phyloP scores from a whole-genome alignment of 2,113 vertebrate species.

The Oreotragus oreotragus region DNA sequence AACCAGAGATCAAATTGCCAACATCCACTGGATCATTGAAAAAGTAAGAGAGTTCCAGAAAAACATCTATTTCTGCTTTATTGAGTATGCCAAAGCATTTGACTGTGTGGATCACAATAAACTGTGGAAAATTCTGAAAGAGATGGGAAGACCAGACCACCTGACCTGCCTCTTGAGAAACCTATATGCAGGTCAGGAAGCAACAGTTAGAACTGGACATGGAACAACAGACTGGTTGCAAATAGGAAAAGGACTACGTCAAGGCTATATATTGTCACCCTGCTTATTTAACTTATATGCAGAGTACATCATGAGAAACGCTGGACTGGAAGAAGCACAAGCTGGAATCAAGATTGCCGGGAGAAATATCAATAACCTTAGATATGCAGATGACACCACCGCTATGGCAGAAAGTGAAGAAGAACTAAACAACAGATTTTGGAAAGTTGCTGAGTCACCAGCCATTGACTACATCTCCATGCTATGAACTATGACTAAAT shows the following conservation, averaged over 20 bases:
- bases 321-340: neutral
- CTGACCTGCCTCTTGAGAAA: neutral
- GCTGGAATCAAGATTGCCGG: neutral
- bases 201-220: neutral
- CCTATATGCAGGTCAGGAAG: neutral
- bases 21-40: accelerated
- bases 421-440: neutral
- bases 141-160: neutral
- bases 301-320: neutral
- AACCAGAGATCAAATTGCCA: neutral
- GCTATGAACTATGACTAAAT: neutral
- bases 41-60: neutral
- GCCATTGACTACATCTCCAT: neutral
- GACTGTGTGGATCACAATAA: neutral
- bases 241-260: accelerated
- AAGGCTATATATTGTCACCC: neutral
- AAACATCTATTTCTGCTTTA: neutral
- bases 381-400: neutral
- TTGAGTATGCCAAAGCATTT: neutral
- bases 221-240: neutral
- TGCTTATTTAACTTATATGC: neutral
- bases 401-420: neutral
- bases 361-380: neutral
- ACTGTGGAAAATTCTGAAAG: neutral
- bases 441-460: slow-evolving; percentile 39